These are phyloP conservation scores for Rhea americana DNA, from an alignment of 2,113 vertebrate species.

Conservation along the genomic window DNA sequence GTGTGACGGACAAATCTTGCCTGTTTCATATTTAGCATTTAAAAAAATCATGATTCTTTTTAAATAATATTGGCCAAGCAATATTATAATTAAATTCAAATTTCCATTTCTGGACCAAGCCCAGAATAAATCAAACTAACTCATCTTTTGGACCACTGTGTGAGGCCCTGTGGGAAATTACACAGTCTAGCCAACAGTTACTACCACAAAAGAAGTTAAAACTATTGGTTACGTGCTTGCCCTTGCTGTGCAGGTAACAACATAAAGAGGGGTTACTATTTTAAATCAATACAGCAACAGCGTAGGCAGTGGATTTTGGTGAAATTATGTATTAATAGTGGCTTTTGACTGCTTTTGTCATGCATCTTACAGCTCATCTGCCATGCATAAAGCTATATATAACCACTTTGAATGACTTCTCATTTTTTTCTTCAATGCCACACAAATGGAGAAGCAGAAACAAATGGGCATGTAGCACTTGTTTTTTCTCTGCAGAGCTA, in stretches of 20 bases:
- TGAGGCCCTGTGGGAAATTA: fast-evolving
- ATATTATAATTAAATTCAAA: background rate
- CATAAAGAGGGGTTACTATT: conserved; percentile 25
- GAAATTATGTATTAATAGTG: background rate
- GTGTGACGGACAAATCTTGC: background rate
- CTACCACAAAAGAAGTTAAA: background rate
- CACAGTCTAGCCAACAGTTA: background rate
- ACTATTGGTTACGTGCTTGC: background rate
- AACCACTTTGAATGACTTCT: background rate
- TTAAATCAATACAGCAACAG: conserved; percentile 15
- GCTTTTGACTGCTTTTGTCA: conserved; percentile 7
- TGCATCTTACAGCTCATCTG: background rate
- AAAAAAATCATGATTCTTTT: background rate
- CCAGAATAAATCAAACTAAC: background rate
- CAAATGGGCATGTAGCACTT: background rate
- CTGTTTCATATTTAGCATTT: background rate
- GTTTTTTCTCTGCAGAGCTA: background rate
- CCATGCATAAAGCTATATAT: background rate
- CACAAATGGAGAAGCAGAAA: background rate
- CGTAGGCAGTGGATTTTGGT: background rate
- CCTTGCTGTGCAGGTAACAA: background rate
- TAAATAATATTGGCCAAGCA: background rate
- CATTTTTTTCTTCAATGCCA: background rate
- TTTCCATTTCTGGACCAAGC: background rate
- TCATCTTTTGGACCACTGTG: background rate